Conservation (phyloP, 2,888 invertebrate genomes). For the Leucophenga montana region DNA sequence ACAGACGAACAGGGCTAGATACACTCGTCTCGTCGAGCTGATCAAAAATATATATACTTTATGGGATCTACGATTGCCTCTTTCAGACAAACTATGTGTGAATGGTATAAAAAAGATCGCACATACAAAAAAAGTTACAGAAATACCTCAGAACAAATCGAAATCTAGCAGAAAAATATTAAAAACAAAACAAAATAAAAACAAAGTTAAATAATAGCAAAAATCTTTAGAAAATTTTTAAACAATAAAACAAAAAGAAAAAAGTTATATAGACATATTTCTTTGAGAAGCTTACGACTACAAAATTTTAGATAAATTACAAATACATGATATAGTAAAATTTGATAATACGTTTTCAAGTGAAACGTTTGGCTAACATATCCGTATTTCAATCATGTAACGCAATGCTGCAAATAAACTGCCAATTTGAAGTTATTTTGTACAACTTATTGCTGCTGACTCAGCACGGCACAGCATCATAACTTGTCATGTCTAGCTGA, state of each 20-base stretch:
- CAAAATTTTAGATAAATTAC: no score
- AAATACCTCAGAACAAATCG: background rate
- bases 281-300: no score
- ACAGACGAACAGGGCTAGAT: no score
- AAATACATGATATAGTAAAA: background rate
- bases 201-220: background rate
- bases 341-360: background rate
- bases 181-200: constrained; percentile 1
- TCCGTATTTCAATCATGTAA: constrained; percentile 11
- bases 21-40: no score
- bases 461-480: background rate
- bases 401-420: no score
- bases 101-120: background rate
- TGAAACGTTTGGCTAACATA: constrained; percentile 12
- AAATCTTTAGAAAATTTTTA: constrained; percentile 8
- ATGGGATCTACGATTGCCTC: no score
- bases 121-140: background rate
- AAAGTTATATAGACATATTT: background rate
- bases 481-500: no score
- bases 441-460: background rate
- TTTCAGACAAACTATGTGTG: no score
- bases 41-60: no score
- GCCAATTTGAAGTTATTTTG: background rate
- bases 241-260: background rate
- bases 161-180: background rate